Conservation (phyloP, 2,797 vertebrate genomes). For the Brotula barbata region DNA sequence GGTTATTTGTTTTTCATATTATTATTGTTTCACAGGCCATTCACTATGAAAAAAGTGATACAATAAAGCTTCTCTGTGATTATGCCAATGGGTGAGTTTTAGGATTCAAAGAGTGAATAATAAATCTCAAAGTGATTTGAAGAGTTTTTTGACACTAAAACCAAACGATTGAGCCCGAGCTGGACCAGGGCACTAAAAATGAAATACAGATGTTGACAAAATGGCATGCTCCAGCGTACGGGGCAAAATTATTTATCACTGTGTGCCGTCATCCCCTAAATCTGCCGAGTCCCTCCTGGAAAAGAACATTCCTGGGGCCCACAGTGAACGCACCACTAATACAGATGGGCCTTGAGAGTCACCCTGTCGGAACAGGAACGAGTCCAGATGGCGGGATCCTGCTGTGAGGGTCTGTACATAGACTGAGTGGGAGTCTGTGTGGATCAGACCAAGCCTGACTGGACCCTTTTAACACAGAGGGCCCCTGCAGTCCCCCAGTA, state of each 20-base stretch:
- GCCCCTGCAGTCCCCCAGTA: slow-evolving; percentile 48
- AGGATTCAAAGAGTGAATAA: slow-evolving; percentile 32
- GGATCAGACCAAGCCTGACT: slow-evolving; percentile 65
- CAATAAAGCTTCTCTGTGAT: not conserved
- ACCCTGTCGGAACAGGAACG: slow-evolving; percentile 65
- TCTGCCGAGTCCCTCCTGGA: slow-evolving; percentile 57
- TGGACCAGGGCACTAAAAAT: slow-evolving; percentile 64
- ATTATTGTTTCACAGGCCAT: not conserved
- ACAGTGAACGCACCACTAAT: slow-evolving; percentile 58
- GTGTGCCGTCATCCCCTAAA: slow-evolving; percentile 61
- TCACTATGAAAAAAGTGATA: not conserved
- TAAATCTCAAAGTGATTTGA: slow-evolving; percentile 32
- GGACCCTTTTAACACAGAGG: slow-evolving; percentile 63
- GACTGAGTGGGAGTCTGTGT: slow-evolving; percentile 70
- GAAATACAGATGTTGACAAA: slow-evolving; percentile 76
- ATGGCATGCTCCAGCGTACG: slow-evolving; percentile 60
- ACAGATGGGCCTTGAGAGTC: slow-evolving; percentile 64
- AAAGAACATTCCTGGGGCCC: slow-evolving; percentile 69
- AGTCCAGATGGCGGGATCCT: slow-evolving; percentile 75
- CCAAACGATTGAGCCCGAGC: slow-evolving; percentile 46
- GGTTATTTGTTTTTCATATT: not conserved
- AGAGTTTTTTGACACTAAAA: slow-evolving; percentile 36
- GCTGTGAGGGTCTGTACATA: slow-evolving; percentile 68
- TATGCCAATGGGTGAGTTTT: slow-evolving; percentile 11
- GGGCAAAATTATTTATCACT: slow-evolving; percentile 61